Evolutionary conservation across 2,113 vertebrate species (phyloP).

Genomic region (Bufo bufo): DNA sequence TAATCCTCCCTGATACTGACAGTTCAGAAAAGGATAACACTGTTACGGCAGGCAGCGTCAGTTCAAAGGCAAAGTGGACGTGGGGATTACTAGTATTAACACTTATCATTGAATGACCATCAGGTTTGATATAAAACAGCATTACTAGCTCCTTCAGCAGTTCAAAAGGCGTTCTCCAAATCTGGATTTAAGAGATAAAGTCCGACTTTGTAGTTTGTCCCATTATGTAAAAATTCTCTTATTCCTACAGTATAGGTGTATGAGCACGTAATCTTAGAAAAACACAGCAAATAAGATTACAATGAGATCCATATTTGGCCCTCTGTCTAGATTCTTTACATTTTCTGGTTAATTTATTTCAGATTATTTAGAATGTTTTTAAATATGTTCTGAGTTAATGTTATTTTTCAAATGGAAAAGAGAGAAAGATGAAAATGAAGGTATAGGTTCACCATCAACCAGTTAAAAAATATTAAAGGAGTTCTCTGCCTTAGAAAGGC

Average conservation of each 20-base stretch:
- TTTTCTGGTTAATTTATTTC: slow-evolving; percentile 46
- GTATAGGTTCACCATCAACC: neutral
- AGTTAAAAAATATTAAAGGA: neutral
- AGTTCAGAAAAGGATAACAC: slow-evolving; percentile 74
- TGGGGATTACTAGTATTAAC: slow-evolving; percentile 68
- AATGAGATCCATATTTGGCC: slow-evolving; percentile 51
- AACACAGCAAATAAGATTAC: slow-evolving; percentile 53
- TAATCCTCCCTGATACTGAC: slow-evolving; percentile 81
- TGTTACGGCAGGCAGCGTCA: slow-evolving; percentile 67
- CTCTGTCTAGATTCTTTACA: slow-evolving; percentile 25
- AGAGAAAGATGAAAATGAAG: neutral
- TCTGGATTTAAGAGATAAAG: slow-evolving; percentile 58
- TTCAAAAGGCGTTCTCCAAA: slow-evolving; percentile 37
- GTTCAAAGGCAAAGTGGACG: slow-evolving; percentile 72
- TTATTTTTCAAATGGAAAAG: neutral
- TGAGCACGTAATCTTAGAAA: slow-evolving; percentile 22
- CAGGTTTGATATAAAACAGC: slow-evolving; percentile 57
- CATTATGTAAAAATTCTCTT: slow-evolving; percentile 46
- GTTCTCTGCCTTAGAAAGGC: neutral
- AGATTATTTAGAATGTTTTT: neutral
- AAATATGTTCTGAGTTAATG: neutral
- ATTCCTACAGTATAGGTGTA: slow-evolving; percentile 38
- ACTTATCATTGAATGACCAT: slow-evolving; percentile 72
- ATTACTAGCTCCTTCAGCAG: slow-evolving; percentile 63
- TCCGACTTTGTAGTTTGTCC: slow-evolving; percentile 50